A percentile compares a stretch with the other conserved stretches of the same genome.
Evolutionary conservation across 2,888 invertebrate genomes (phyloP).

Genomic region (Drosophila subquinaria): DNA sequence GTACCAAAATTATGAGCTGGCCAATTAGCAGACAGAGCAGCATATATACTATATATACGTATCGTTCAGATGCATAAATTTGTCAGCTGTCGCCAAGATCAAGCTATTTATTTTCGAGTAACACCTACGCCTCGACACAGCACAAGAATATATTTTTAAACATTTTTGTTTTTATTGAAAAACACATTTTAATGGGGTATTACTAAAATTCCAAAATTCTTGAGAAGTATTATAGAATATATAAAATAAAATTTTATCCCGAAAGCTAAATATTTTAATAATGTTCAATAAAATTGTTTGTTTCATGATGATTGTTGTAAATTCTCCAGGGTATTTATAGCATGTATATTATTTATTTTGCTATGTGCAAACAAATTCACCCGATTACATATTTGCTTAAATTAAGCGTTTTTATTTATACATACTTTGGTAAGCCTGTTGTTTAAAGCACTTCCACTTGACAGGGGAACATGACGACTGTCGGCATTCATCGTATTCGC

Average conservation of each 20-base stretch:
- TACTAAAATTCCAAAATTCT: background rate
- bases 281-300: background rate
- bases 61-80: slow-evolving; percentile 69
- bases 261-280: background rate
- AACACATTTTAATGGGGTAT: background rate
- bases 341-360: background rate
- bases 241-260: background rate
- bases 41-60: slow-evolving; percentile 17
- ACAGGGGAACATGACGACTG: slow-evolving; percentile 69
- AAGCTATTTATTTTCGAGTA: slow-evolving; percentile 34
- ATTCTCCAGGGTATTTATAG: slow-evolving; percentile 16
- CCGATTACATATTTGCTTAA: slow-evolving; percentile 43
- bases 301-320: background rate
- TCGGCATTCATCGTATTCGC: slow-evolving; percentile 28
- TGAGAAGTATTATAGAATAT: background rate
- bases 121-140: slow-evolving; percentile 45
- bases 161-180: slow-evolving; percentile 9
- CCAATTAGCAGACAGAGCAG: slow-evolving; percentile 59
- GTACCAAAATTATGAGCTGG: slow-evolving; percentile 36
- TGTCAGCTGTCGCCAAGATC: slow-evolving; percentile 66
- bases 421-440: slow-evolving; percentile 36
- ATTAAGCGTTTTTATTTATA: slow-evolving; percentile 44
- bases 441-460: slow-evolving; percentile 47
- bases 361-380: slow-evolving; percentile 35
- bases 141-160: slow-evolving; percentile 27